A percentile compares a stretch with the other conserved stretches of the same genome.
These are phyloP conservation scores for Colostygia pectinataria DNA, from an alignment of 2,888 invertebrate genomes.

Conservation along the genomic window DNA sequence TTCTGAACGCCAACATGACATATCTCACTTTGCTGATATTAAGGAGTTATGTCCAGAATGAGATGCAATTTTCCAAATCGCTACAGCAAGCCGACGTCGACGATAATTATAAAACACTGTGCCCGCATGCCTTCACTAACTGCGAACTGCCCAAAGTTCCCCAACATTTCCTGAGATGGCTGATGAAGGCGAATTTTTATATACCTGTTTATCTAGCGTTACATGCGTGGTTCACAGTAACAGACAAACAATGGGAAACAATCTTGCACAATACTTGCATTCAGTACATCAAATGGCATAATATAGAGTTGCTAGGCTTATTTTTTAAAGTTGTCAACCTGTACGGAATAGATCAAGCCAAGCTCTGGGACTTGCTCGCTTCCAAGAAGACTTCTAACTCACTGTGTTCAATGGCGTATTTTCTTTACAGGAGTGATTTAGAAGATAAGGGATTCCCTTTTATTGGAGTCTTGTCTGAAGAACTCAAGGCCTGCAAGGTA, in stretches of 20 bases:
- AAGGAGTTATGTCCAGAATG: not conserved
- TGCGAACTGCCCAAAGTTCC: not conserved
- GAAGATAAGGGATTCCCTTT: not conserved
- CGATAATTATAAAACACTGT: not conserved
- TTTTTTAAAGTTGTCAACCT: not conserved
- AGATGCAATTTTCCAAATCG: not conserved
- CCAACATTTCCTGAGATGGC: not conserved
- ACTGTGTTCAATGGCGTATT: not conserved
- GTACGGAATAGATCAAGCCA: not conserved
- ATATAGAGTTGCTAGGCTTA: not conserved
- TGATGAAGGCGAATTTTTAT: not conserved
- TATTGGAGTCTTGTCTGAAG: not conserved
- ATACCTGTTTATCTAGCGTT: not conserved
- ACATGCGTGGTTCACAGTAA: not conserved
- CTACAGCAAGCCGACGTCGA: not conserved
- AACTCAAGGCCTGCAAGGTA: too few relatives aligned
- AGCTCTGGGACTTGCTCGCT: constrained; percentile 1
- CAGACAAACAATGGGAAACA: not conserved
- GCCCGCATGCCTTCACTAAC: not conserved
- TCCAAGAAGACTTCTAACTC: not conserved
- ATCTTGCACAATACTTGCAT: constrained; percentile 1
- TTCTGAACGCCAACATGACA: constrained; percentile 1
- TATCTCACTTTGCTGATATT: not conserved
- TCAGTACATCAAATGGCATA: not conserved
- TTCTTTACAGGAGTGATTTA: not conserved